Evolutionary conservation across 2,797 vertebrate genomes (phyloP).

Genomic region (Amniataba percoides): DNA sequence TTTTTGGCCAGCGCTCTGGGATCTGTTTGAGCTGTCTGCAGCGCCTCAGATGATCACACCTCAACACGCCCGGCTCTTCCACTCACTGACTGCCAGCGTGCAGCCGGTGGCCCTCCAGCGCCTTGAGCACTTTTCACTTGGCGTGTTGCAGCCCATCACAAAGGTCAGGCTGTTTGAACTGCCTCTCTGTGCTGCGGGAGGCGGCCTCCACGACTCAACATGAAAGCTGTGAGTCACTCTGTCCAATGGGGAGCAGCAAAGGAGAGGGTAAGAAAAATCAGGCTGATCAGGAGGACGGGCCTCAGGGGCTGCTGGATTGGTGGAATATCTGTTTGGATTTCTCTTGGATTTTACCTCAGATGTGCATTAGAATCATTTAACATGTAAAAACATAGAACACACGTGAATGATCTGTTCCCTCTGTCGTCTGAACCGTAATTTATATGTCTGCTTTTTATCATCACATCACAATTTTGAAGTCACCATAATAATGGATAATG

Average conservation of each 20-base stretch:
- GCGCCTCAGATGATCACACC: neutral
- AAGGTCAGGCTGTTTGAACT: conserved; percentile 85
- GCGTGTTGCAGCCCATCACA: conserved; percentile 58
- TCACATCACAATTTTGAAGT: neutral
- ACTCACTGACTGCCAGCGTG: neutral
- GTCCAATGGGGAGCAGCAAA: conserved; percentile 64
- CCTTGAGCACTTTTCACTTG: conserved; percentile 50
- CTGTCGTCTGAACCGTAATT: neutral
- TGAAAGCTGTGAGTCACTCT: conserved; percentile 78
- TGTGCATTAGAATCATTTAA: neutral
- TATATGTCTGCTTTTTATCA: neutral
- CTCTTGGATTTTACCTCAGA: neutral
- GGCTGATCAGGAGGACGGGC: conserved; percentile 33
- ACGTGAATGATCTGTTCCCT: neutral
- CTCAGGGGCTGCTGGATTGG: neutral
- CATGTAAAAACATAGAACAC: neutral
- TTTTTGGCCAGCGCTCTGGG: neutral
- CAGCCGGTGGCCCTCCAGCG: conserved; percentile 18
- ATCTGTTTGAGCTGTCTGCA: conserved; percentile 24
- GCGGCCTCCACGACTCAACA: conserved; percentile 67
- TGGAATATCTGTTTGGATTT: conserved; percentile 10
- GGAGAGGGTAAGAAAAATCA: conserved; percentile 49
- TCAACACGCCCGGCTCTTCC: conserved; percentile 6
- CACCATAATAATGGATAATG: no score
- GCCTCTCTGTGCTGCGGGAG: conserved; percentile 71